These are phyloP conservation scores for Heliocidaris erythrogramma DNA, from an alignment of 35 echinoderm and acorn worm species.

Conservation along the genomic window DNA sequence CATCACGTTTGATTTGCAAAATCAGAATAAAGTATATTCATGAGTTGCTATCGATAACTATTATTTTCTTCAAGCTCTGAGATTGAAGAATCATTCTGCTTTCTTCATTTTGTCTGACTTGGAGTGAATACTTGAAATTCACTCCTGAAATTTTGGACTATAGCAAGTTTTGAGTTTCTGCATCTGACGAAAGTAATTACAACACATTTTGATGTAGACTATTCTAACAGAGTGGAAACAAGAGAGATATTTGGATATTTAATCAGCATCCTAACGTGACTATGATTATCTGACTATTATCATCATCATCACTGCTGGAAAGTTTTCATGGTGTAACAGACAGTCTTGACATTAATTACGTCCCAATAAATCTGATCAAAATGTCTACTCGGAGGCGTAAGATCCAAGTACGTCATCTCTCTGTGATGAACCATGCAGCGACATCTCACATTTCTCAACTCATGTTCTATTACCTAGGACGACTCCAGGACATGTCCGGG, in stretches of 20 bases:
- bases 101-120: too few species aligned
- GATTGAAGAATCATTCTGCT: too few species aligned
- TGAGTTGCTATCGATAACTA: too few species aligned
- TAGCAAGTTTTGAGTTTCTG: background rate
- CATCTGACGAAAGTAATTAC: background rate
- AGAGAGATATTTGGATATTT: background rate
- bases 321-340: background rate
- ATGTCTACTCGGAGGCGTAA: slow-evolving; percentile 32
- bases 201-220: background rate
- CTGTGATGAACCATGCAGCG: slow-evolving; percentile 39
- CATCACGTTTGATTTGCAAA: too few species aligned
- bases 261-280: too few species aligned
- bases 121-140: background rate
- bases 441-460: slow-evolving; percentile 71
- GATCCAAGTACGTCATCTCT: slow-evolving; percentile 22
- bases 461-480: slow-evolving; percentile 73
- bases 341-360: background rate
- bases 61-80: too few species aligned
- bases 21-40: too few species aligned
- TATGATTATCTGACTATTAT: background rate
- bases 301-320: background rate
- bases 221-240: background rate
- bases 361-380: background rate
- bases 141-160: background rate
- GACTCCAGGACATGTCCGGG: slow-evolving; percentile 70